Conservation (phyloP, 64 coral and sea anemone species). For the Platygyra sinensis region DNA sequence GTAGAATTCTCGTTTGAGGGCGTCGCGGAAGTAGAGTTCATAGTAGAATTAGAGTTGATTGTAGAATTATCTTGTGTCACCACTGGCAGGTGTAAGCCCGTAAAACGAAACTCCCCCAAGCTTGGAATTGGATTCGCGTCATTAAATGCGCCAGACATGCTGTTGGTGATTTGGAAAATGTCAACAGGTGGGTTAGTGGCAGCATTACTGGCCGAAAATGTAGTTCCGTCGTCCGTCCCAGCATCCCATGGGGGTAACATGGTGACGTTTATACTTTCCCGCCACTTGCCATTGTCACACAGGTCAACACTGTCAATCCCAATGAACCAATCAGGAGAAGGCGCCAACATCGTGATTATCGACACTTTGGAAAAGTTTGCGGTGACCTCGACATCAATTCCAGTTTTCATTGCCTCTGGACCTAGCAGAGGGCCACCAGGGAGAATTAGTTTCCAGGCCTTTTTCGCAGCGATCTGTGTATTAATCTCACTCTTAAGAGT, state of each 20-base stretch:
- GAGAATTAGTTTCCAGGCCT: not conserved
- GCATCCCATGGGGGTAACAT: not conserved
- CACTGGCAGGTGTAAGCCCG: no score
- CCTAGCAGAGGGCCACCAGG: not conserved
- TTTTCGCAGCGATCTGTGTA: not conserved
- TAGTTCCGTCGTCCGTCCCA: not conserved
- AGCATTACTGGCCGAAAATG: not conserved
- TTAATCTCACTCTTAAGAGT: not conserved
- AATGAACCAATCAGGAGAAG: not conserved
- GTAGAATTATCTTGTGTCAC: no score
- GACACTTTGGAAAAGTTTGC: not conserved
- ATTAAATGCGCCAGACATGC: conserved; percentile 10
- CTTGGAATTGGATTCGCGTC: not conserved
- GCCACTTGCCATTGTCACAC: not conserved
- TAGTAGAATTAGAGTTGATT: no score
- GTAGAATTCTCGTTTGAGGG: no score
- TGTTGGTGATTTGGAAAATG: conserved; percentile 18
- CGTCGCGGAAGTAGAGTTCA: no score
- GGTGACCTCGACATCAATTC: not conserved
- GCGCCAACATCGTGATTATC: not conserved
- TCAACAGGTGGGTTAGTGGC: not conserved
- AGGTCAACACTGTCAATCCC: not conserved
- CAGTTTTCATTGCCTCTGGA: not conserved
- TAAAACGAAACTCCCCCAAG: not conserved
- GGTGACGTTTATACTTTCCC: not conserved